Evolutionary conservation across 2,113 vertebrate genomes (phyloP).

Genomic region (Barbus barbus): DNA sequence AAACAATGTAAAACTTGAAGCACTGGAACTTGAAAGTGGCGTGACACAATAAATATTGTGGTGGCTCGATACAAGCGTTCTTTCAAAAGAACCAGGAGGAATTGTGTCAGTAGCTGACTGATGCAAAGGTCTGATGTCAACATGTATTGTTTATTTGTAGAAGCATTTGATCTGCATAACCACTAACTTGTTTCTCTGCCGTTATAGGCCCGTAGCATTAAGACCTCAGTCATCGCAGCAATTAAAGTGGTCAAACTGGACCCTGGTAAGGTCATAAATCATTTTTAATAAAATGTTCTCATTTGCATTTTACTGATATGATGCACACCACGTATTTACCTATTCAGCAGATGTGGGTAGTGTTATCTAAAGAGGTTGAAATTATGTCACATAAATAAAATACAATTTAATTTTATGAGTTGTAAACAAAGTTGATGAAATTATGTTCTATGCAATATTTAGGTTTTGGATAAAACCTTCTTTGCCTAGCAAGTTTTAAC

Average conservation of each 20-base stretch:
- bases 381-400: neutral
- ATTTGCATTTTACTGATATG: neutral
- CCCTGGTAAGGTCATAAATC: slow-evolving; percentile 67
- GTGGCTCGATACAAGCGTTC: neutral
- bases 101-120: neutral
- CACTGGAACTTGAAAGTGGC: slow-evolving; percentile 13
- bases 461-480: no score
- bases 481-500: no score
- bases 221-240: slow-evolving; percentile 73
- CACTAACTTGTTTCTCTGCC: neutral
- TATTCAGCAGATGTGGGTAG: neutral
- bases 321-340: neutral
- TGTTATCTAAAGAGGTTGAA: neutral
- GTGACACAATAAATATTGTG: neutral
- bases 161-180: neutral
- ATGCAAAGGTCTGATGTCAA: neutral
- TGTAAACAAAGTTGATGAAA: no score
- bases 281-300: neutral
- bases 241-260: slow-evolving; percentile 81
- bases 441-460: no score
- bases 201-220: slow-evolving; percentile 72
- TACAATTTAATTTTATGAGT: no score
- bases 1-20: neutral
- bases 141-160: neutral
- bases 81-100: neutral